These are phyloP conservation scores for Cyclargus thomasi DNA, from an alignment of 1,140 invertebrate species.

Conservation along the genomic window DNA sequence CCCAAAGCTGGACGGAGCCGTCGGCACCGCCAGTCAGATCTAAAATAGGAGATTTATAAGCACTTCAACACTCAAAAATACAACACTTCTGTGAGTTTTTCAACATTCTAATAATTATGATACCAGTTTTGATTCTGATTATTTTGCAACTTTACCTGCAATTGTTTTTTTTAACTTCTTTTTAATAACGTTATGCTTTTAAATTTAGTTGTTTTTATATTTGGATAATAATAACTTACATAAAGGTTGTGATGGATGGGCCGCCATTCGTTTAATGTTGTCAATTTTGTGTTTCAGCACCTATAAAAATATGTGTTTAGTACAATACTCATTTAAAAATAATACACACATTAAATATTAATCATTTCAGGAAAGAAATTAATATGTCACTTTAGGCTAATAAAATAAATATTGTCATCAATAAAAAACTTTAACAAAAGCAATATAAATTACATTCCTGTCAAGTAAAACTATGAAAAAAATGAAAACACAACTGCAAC, in stretches of 20 bases:
- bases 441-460: background rate
- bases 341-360: conserved; percentile 26
- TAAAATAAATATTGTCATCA: background rate
- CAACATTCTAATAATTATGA: no score
- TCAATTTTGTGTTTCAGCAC: conserved; percentile 92
- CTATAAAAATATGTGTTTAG: conserved; percentile 66
- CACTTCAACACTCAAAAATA: no score
- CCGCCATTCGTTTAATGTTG: conserved; percentile 94
- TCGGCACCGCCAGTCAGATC: conserved; percentile 97
- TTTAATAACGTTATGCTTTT: no score
- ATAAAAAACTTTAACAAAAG: background rate
- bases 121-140: no score
- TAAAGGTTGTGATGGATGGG: conserved; percentile 94
- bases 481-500: background rate
- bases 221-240: conserved; percentile 81
- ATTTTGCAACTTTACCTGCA: no score
- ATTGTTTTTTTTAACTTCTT: no score
- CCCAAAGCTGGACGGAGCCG: conserved; percentile 97
- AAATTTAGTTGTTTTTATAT: no score
- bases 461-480: background rate
- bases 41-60: conserved; percentile 18
- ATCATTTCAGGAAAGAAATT: background rate
- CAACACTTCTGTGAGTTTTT: no score
- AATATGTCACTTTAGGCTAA: background rate
- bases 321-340: conserved; percentile 4